Base-by-base conservation (phyloP, 2,113 vertebrate genomes). In the Jacana jacana region DNA sequence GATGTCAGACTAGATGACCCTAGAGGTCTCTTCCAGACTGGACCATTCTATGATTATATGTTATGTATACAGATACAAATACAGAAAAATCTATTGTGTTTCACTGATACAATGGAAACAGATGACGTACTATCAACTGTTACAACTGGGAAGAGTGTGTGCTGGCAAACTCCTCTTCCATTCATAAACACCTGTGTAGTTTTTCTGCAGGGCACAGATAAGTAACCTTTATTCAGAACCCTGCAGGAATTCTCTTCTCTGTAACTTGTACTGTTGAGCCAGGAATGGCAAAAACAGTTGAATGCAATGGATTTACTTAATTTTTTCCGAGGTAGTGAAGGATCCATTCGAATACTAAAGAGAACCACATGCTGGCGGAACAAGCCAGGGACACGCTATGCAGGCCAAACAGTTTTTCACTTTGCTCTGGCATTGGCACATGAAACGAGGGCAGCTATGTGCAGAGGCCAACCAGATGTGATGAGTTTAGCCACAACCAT, bases 101-200 rank as follows among this genome's bases (percentile, higher is more conserved):
- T 93, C 78, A 58, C 49, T 75, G 81, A 76, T 79, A 80, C 79
- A 46, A 64, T 60, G 58, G 66, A 66, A 97, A 64, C 57, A 13
- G 33, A 40, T 72, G 31, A 51, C 60, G 46, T 72, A 48, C 52
- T 37, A 2, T 54, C 52, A 81, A 42, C 23, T 37, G 78, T 81
- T 42, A 83, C 77, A 94, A 85, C 49, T 71, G 55, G 42, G 35
- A 76, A 20, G 40, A 33, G 7, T 9, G 2, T 57, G 22, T 81
- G 64, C 61, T 51, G 71, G 72, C 68, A 72, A 85, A n/a, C 15
- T 35, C n/a, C 19, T 4, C 46, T 84, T 68, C 49, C 39, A 28
- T 81, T 46, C 40, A 25, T 11, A 57, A 89, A 33, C 55, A 76
- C 46, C 33, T 79, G 9, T 46, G 49, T 35, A 69, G n/a, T 61